phyloP scores from a whole-genome alignment of 2,797 vertebrate genomes.

The Lepidocolaptes lacrymiger region DNA sequence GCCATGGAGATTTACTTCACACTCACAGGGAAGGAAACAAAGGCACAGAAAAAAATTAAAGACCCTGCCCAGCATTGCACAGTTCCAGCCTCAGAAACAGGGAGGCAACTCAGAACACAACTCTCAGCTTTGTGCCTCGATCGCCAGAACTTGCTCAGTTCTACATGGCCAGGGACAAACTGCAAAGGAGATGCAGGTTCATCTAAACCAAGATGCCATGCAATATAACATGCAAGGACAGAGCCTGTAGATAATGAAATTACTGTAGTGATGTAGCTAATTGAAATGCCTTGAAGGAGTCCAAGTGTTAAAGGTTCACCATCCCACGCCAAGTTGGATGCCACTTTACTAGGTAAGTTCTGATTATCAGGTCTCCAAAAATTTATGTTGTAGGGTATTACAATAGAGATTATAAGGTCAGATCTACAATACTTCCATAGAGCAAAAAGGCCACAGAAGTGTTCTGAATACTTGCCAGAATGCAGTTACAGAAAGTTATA shows the following conservation, averaged over 20 bases:
- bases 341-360: not conserved
- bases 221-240: not conserved
- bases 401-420: not conserved
- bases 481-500: rapidly evolving
- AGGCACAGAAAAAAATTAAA: not conserved
- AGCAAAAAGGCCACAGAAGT: not conserved
- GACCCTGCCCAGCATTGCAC: not conserved
- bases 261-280: not conserved
- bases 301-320: not conserved
- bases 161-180: not conserved
- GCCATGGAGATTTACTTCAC: not conserved
- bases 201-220: not conserved
- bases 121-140: not conserved
- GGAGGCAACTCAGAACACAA: not conserved
- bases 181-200: not conserved
- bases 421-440: not conserved
- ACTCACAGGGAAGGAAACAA: not conserved
- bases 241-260: too few species aligned
- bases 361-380: not conserved
- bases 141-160: not conserved
- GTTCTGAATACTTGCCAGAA: not conserved
- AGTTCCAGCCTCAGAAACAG: not conserved
- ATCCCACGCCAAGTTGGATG: not conserved
- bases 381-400: not conserved
- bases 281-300: not conserved